These are phyloP conservation scores for Ceratina japonica DNA, from an alignment of 1,140 invertebrate genomes.

Conservation along the genomic window DNA sequence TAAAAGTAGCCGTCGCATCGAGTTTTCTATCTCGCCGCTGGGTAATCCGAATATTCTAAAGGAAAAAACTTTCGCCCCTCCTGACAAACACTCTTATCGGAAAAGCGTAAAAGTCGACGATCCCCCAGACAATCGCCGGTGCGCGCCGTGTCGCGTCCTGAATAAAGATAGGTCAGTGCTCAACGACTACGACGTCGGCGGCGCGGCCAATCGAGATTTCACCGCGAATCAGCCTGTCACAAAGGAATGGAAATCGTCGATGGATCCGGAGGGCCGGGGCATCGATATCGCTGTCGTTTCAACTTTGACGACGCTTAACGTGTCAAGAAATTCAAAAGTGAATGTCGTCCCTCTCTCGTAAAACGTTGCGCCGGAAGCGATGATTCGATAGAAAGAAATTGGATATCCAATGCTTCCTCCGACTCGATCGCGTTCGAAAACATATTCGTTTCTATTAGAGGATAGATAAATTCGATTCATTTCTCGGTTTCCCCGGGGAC, in stretches of 20 bases:
- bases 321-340: neutral
- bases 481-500: neutral
- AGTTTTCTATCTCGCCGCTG: neutral
- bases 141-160: neutral
- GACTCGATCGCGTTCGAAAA: neutral
- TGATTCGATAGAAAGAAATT: too few species aligned
- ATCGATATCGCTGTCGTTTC: slow-evolving; percentile 29
- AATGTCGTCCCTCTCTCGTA: too few species aligned
- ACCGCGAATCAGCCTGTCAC: slow-evolving; percentile 8
- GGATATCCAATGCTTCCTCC: too few species aligned
- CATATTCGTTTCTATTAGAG: neutral
- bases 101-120: neutral
- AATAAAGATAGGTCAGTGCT: slow-evolving; percentile 13
- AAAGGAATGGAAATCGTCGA: slow-evolving; percentile 35
- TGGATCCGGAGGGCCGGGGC: neutral
- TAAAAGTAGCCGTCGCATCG: neutral
- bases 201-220: slow-evolving; percentile 26
- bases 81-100: neutral
- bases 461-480: neutral
- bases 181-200: too few species aligned
- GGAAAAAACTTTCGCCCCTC: neutral
- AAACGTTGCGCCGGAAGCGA: too few species aligned
- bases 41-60: neutral
- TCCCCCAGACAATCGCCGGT: neutral
- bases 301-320: slow-evolving; percentile 1